A percentile compares a stretch with the other conserved stretches of the same genome.
phyloP scores from a whole-genome alignment of 2,888 invertebrate genomes.

The Fragum sueziense region DNA sequence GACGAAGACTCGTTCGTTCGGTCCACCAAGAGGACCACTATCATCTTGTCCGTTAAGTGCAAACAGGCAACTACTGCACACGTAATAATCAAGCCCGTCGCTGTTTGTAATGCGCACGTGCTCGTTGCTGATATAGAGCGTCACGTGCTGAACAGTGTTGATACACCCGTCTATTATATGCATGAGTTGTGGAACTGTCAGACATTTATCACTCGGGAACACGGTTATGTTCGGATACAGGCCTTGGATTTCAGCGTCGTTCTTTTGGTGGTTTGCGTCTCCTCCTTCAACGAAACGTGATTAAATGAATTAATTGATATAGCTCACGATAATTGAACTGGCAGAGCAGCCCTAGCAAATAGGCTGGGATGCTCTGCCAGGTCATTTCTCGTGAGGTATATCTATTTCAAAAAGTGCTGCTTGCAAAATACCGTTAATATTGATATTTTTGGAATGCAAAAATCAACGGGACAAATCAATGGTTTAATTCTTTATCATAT shows the following conservation, averaged over 20 bases:
- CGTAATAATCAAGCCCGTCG: conserved; percentile 36
- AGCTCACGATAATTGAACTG: too few species aligned
- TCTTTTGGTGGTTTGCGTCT: not conserved
- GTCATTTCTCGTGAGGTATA: too few species aligned
- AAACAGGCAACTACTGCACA: conserved; percentile 46
- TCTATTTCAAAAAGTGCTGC: too few species aligned
- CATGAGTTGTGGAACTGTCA: not conserved
- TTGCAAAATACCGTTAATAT: too few species aligned
- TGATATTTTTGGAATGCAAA: too few species aligned
- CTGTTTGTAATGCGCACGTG: conserved; percentile 47
- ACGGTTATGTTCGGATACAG: conserved; percentile 15
- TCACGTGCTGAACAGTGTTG: conserved; percentile 19
- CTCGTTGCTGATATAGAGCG: conserved; percentile 52
- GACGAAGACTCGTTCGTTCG: conserved; percentile 37
- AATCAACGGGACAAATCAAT: too few species aligned
- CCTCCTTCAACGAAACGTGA: not conserved
- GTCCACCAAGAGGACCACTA: not conserved
- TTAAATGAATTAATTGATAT: too few species aligned
- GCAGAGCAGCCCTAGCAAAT: too few species aligned
- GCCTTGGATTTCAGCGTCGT: conserved; percentile 44
- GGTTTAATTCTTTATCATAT: too few species aligned
- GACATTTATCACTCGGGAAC: conserved; percentile 49
- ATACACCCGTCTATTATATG: conserved; percentile 6
- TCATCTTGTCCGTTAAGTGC: conserved; percentile 57
- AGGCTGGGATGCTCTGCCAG: too few species aligned